Base-by-base conservation (phyloP, 2,888 invertebrate genomes). In the Troilus luridus region DNA sequence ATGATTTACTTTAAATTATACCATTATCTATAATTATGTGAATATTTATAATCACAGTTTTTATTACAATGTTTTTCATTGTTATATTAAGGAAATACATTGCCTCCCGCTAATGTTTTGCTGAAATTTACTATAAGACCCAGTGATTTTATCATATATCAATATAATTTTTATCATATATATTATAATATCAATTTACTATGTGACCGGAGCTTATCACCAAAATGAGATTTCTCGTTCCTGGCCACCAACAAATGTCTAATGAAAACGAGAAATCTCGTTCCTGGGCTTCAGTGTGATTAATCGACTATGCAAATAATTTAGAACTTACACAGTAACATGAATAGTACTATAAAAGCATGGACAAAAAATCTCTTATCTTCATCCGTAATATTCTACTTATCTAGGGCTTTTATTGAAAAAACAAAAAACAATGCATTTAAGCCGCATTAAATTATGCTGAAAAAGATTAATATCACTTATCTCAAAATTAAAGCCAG, bases 11-110 rank as follows among this genome's bases (percentile, higher is more conserved):
- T 98, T 90, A 17, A 77, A 77, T 17, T 9, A 7, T 17, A 27
- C 8, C 0, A 77, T 5, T n/a, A 24, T 0, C 24, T 6, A 24
- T 67, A 67, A 67, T 24, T 62, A 41, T 59, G 14, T 59, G 17
- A 59, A 59, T 64, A 64, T 64, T 24, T 67, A 24, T 14, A 67
- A 5, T 24, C n/a, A 67, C 24, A 21, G 5, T 24, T 67, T 24
- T 67, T 67, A 12, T 67, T 67, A 11, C 0, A 64, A 64, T 10
- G 9, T n/a, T n/a, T 64, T 64, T 11, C 21, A 10, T n/a, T 64
- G 96, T 97, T 93, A 94, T 97, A 92, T 97, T 97, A 92, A 98
- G 27, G 12, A 27, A 14, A n/a, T n/a, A n/a, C n/a, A n/a, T n/a
- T n/a, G n/a, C n/a, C n/a, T n/a, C n/a, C n/a, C n/a, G n/a, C n/a